phyloP scores from a whole-genome alignment of 2,113 vertebrate genomes.

The Tiliqua scincoides region DNA sequence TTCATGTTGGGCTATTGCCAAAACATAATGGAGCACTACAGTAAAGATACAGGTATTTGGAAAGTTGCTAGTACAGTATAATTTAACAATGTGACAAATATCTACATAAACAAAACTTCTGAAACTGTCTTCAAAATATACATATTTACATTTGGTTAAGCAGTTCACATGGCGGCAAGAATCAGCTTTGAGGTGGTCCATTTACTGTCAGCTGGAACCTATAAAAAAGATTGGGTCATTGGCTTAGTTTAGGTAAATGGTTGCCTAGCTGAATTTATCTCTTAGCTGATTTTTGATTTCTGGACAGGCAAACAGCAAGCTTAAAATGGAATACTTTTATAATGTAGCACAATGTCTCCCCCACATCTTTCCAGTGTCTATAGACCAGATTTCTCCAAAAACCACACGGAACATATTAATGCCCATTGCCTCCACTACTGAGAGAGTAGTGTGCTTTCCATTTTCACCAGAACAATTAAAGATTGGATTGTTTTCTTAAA shows the following conservation, averaged over 20 bases:
- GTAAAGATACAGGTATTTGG: too few species aligned
- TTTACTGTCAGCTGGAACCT: conserved; percentile 80
- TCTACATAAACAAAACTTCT: conserved; percentile 4
- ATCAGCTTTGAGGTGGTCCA: conserved; percentile 70
- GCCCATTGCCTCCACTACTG: too few species aligned
- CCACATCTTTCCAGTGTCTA: not conserved
- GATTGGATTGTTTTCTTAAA: not conserved
- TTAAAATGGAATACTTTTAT: not conserved
- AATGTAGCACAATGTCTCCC: not conserved
- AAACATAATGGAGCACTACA: not conserved
- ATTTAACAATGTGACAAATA: not conserved
- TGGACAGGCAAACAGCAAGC: not conserved
- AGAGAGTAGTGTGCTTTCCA: too few species aligned
- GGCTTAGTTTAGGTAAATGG: not conserved
- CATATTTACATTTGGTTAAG: conserved; percentile 57
- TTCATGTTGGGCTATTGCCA: not conserved
- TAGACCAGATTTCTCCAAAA: not conserved
- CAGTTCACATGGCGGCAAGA: not conserved
- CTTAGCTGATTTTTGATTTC: too few species aligned
- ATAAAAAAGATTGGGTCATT: conserved; percentile 37
- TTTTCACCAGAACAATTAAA: not conserved
- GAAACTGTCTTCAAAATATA: conserved; percentile 40
- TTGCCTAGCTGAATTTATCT: too few species aligned
- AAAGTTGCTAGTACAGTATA: not conserved
- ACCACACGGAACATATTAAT: not conserved